Conservation (phyloP, 2,888 invertebrate genomes). For the Cenopis cana region DNA sequence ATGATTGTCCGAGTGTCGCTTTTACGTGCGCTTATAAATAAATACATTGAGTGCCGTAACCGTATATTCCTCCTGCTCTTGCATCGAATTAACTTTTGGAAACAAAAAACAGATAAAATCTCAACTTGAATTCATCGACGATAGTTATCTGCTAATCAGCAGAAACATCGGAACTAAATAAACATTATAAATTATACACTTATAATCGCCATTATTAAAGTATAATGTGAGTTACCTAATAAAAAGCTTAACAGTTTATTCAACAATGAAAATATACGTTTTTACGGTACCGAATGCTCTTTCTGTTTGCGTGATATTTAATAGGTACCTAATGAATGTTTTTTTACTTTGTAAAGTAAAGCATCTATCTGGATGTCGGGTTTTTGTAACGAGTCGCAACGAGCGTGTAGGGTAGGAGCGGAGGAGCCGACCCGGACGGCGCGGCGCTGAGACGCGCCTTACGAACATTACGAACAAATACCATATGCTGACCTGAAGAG, state of each 20-base stretch:
- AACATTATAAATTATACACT: too few relatives aligned
- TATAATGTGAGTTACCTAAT: neutral
- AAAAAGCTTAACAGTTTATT: slow-evolving; percentile 21
- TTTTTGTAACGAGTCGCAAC: slow-evolving; percentile 22
- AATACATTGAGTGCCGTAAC: too few relatives aligned
- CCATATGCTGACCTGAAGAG: too few relatives aligned
- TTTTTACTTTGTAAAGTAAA: slow-evolving; percentile 27
- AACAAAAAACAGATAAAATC: too few relatives aligned
- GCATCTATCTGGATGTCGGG: slow-evolving; percentile 13
- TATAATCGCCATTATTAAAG: slow-evolving; percentile 3
- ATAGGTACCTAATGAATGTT: slow-evolving; percentile 23
- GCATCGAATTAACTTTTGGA: too few relatives aligned
- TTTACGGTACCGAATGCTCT: slow-evolving; percentile 16
- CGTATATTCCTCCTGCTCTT: too few relatives aligned
- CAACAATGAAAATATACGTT: slow-evolving; percentile 6
- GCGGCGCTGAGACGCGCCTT: neutral
- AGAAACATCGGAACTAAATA: too few relatives aligned
- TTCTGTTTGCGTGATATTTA: slow-evolving; percentile 30
- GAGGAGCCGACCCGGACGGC: neutral
- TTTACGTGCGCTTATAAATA: neutral
- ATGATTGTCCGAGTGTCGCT: neutral
- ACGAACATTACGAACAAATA: too few relatives aligned
- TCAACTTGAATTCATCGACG: too few relatives aligned
- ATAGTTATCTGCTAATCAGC: neutral
- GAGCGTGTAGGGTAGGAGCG: slow-evolving; percentile 8